Evolutionary conservation across 2,113 vertebrate genomes (phyloP).

Genomic region (Brachirus orientalis): DNA sequence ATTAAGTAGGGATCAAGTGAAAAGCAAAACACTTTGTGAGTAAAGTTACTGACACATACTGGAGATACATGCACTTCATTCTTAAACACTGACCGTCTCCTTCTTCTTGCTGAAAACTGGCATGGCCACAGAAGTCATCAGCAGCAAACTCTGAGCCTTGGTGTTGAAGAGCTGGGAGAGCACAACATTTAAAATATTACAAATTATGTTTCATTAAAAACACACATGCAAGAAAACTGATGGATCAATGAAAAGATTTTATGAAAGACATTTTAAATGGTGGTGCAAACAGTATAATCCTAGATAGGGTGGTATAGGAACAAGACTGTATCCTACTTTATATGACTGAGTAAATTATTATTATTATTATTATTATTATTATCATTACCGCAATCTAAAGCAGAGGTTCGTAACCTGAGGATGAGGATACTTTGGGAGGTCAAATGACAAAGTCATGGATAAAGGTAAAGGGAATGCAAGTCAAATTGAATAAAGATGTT

Average conservation of each 20-base stretch:
- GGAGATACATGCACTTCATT: not conserved
- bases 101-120: constrained; percentile 99
- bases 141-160: constrained; percentile 89
- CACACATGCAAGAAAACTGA: not conserved
- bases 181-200: not conserved
- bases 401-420: not conserved
- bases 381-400: not conserved
- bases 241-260: too few relatives aligned
- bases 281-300: too few relatives aligned
- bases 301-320: too few relatives aligned
- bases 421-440: not conserved
- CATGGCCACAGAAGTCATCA: constrained; percentile 98
- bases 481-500: not conserved
- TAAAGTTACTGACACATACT: not conserved
- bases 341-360: too few relatives aligned
- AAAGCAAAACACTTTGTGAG: too few relatives aligned
- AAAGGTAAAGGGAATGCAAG: not conserved
- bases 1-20: too few relatives aligned
- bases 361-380: too few relatives aligned
- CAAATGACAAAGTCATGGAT: not conserved
- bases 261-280: too few relatives aligned
- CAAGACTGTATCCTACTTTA: too few relatives aligned
- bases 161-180: constrained; percentile 86
- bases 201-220: too few relatives aligned
- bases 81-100: constrained; percentile 87